Evolutionary conservation across 30 jellyfish, hydroid and myxozoan genomes (phyloP).

Genomic region (Clytia hemisphaerica): DNA sequence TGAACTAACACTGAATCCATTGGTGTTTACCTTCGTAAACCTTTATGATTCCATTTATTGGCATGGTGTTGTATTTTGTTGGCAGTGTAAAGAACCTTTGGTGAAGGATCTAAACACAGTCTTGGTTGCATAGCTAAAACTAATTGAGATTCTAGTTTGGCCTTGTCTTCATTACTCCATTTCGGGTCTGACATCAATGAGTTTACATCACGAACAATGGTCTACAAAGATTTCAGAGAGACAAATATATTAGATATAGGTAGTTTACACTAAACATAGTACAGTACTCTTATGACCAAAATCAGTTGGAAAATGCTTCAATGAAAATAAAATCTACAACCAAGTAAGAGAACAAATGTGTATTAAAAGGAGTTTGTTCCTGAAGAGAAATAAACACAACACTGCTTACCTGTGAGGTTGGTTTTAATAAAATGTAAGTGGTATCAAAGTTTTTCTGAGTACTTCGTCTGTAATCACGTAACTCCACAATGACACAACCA

Average conservation of each 20-base stretch:
- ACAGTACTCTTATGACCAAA: neutral
- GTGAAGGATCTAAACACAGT: conserved; percentile 81
- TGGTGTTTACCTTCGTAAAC: conserved; percentile 77
- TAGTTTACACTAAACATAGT: too few species aligned
- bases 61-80: conserved; percentile 77
- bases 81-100: conserved; percentile 72
- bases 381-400: neutral
- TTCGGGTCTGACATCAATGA: conserved; percentile 63
- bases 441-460: conserved; percentile 32
- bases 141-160: conserved; percentile 73
- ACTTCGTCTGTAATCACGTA: conserved; percentile 76
- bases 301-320: neutral
- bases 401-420: conserved; percentile 74
- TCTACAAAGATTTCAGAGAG: conserved; percentile 26
- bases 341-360: neutral
- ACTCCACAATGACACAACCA: conserved; percentile 88
- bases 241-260: neutral
- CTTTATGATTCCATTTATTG: conserved; percentile 72
- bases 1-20: too few species aligned
- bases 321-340: neutral
- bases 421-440: conserved; percentile 55
- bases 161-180: conserved; percentile 77
- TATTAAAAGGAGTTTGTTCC: neutral
- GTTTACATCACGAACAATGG: conserved; percentile 91
- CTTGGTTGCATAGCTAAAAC: conserved; percentile 81